Evolutionary conservation across 2,113 vertebrate species (phyloP), one percentile per base, ranked within the genome.

Genomic region (Ptyas mucosa): DNA sequence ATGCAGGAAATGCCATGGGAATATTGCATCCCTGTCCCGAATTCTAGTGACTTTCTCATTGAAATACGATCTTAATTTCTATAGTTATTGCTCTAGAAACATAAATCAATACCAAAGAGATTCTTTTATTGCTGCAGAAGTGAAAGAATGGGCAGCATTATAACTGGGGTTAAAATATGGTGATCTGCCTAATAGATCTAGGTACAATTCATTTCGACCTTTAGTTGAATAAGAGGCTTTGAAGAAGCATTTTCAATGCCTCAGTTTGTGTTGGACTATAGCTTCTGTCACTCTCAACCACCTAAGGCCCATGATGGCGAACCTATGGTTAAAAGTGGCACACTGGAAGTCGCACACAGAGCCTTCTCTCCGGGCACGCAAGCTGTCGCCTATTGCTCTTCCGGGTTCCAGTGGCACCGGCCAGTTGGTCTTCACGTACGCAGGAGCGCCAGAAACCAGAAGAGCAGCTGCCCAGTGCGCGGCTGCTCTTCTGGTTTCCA

Each of bases 161-260:
- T 20, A 43, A 9, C 75, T 39, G 3, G 7, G 18, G 8, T 39
- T 39, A 81, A 81, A 39, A 39, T 81, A 21, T 21, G 75, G 8
- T 39, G 18, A 51, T 94, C 53, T 75, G 43, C 85, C 55, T 55
- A 94, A 88, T 87, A 92, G 86, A 4, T n/a, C 43, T 93, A 26
- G 69, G 90, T 86, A 61, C 64, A 88, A 89, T 88, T 87, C 89
- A 91, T 93, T 57, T 39, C 93, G 24, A 24, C 89, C 88, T 90
- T 89, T 93, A 61, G 93, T 93, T 92, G 92, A 94, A 91, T 94
- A 94, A 92, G 94, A 96, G n/a, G 86, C 89, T 54, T 90, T 93
- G 95, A 93, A 88, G 75, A 91, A 91, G 87, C 91, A 52, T 90
- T 24, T 90, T 93, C 90, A 85, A 64, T 85, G 94, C n/a, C 34